Evolutionary conservation across 2,888 invertebrate genomes (phyloP).

Genomic region (Fabriciana adippe): DNA sequence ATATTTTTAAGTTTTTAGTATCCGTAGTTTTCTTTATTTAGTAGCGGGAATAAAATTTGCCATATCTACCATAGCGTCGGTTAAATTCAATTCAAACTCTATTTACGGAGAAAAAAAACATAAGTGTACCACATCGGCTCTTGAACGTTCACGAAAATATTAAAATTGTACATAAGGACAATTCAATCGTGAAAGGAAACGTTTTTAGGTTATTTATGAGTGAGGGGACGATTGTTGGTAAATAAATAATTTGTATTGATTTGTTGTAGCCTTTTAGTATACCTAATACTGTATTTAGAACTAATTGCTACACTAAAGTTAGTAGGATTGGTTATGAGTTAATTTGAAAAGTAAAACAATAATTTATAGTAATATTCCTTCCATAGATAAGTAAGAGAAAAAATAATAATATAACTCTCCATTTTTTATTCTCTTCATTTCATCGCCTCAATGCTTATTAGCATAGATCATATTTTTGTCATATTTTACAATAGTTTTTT

Average conservation of each 20-base stretch:
- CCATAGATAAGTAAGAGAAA: too few relatives aligned
- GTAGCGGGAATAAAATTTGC: too few relatives aligned
- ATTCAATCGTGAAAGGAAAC: conserved; percentile 11
- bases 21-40: background rate
- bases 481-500: too few relatives aligned
- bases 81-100: background rate
- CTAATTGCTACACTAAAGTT: conserved; percentile 49
- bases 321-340: background rate
- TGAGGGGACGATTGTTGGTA: conserved; percentile 8
- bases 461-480: too few relatives aligned
- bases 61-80: too few relatives aligned
- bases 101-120: background rate
- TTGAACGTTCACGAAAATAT: background rate
- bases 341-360: background rate
- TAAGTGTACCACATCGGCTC: background rate
- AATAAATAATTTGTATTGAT: conserved; percentile 48
- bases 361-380: too few relatives aligned
- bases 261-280: conserved; percentile 44
- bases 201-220: conserved; percentile 2
- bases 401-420: too few relatives aligned
- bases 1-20: too few relatives aligned
- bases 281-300: conserved; percentile 46
- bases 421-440: too few relatives aligned
- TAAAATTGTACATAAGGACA: background rate
- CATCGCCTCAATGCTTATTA: too few relatives aligned